phyloP scores from a whole-genome alignment of 2,113 vertebrate species.

The Cranoglanis bouderius region DNA sequence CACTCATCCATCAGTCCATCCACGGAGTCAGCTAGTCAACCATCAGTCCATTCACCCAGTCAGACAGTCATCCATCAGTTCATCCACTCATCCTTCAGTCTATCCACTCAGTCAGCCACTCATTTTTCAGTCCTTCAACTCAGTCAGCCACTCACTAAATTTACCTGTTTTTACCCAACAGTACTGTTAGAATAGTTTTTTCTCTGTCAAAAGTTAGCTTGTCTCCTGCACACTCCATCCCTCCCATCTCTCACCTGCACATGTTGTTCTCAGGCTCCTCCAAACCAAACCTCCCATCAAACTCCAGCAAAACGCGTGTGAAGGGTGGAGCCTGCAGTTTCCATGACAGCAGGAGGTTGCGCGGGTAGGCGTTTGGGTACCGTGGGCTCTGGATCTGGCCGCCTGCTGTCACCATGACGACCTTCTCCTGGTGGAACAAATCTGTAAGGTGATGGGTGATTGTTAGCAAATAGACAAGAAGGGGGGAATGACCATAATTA shows the following conservation, averaged over 20 bases:
- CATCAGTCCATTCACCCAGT: neutral
- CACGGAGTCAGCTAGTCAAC: too few relatives aligned
- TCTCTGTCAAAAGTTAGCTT: neutral
- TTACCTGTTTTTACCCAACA: neutral
- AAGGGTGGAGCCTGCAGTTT: conserved; percentile 81
- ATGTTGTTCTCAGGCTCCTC: conserved; percentile 92
- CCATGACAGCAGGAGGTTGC: conserved; percentile 93
- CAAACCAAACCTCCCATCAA: conserved; percentile 89
- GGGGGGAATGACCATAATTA: neutral
- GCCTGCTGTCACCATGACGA: conserved; percentile 78
- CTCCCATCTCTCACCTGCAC: conserved; percentile 81
- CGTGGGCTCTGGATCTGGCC: conserved; percentile 90
- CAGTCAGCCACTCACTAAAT: neutral
- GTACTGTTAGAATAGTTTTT: neutral
- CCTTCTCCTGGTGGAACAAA: conserved; percentile 91
- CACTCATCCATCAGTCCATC: neutral
- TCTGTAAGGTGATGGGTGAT: conserved; percentile 94
- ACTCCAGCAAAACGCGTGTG: conserved; percentile 87
- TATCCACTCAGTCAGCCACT: neutral
- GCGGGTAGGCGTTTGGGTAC: conserved; percentile 91
- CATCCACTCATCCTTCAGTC: neutral
- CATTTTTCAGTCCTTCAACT: neutral
- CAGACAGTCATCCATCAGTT: neutral
- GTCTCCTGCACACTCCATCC: neutral
- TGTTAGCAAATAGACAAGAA: conserved; percentile 76